Base-by-base conservation (phyloP, 1,140 invertebrate species). In the Drosophila trapezifrons region DNA sequence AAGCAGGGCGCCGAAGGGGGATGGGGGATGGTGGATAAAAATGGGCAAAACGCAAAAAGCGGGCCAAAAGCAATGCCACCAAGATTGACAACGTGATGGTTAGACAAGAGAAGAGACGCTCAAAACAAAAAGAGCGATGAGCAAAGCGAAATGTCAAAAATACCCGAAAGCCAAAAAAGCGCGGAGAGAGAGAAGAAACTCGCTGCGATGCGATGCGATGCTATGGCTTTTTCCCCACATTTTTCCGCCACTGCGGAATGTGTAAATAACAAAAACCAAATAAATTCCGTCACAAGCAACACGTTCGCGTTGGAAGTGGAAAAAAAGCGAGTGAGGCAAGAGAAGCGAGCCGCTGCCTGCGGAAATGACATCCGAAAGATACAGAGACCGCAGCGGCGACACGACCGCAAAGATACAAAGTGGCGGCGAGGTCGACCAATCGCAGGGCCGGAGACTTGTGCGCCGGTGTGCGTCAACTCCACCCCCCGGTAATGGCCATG, bases 61-160 rank as follows among this genome's bases (percentile, higher is more conserved):
- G 52, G 76, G 54, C 71, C 71, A 83, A 55, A 77, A 85, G 55
- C 63, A 76, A 90, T 84, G 87, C 87, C 82, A 90, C 85, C 78
- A 87, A 77, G 86, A 90, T 90, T 90, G 86, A 90, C 86, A 90
- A 75, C 79, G 67, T 86, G 86, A 90, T 80, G 79, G 82, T 82
- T 87, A 82, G 87, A 83, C 78, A 87, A 76, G 65, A 69, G 82
- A 90, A 87, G 80, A 87, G 76, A 62, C 76, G 80, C 76, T 73
- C 83, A 83, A 80, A 87, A 87, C 83, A 87, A 87, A 86, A 87
- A 87, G 76, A 89, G 86, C 81, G 80, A 87, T 75, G 76, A 58
- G 64, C 83, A 87, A 90, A 90, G 56, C 87, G 56, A 90, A 90
- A 90, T 87, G 86, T 90, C 87, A 90, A 90, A 90, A 89, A 89